Evolutionary conservation across 1,140 invertebrate genomes (phyloP).

Genomic region (Oppia nitens): DNA sequence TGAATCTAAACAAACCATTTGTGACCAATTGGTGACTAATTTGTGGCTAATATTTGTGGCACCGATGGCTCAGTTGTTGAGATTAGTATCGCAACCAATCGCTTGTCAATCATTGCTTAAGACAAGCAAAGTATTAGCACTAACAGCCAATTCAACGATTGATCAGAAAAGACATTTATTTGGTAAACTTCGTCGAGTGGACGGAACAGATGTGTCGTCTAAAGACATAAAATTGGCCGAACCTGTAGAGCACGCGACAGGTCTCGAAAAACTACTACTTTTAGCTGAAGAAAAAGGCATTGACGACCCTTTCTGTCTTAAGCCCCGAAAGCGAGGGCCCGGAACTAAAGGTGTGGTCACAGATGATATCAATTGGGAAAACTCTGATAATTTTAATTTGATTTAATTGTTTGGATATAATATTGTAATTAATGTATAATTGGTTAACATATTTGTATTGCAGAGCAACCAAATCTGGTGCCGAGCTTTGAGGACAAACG

Average conservation of each 20-base stretch:
- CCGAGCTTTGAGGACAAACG: conserved; percentile 72
- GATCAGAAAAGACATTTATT: not conserved
- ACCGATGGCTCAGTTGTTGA: not conserved
- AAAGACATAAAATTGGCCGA: conserved; percentile 33
- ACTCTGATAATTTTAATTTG: not conserved
- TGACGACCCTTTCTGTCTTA: conserved; percentile 76
- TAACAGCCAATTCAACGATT: not conserved
- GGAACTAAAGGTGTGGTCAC: conserved; percentile 44
- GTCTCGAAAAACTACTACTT: conserved; percentile 73
- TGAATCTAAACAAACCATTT: too few species aligned
- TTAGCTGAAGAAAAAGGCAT: conserved; percentile 65
- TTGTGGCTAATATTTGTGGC: too few species aligned
- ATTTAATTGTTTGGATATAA: not conserved
- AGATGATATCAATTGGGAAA: not conserved
- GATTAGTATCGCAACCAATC: not conserved
- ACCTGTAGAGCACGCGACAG: conserved; percentile 77
- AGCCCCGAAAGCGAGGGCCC: conserved; percentile 52
- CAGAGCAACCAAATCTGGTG: conserved; percentile 63
- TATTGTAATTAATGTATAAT: conserved; percentile 1
- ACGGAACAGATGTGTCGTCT: not conserved
- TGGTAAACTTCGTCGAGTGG: too few species aligned
- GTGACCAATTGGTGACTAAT: too few species aligned
- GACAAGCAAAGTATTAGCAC: not conserved
- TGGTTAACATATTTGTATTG: not conserved
- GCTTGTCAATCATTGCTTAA: not conserved